Base-by-base conservation (phyloP, 2,888 invertebrate species). In the Amphimallon solstitiale region DNA sequence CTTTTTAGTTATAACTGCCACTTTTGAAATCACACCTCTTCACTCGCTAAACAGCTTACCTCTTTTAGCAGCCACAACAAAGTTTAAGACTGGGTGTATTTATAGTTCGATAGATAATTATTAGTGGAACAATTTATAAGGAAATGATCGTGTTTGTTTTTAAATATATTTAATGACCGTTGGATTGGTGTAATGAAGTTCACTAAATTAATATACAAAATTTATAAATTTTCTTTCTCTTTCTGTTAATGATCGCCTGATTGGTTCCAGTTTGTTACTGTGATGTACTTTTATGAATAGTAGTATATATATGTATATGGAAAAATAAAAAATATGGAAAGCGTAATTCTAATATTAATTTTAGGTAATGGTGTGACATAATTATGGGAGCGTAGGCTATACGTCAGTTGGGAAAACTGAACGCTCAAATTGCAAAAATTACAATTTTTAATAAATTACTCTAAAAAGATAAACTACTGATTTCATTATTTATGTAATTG, bases 211-310 rank as follows among this genome's bases (percentile, higher is more conserved):
- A 19, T 65, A 14, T 17, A 17, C 19, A 19, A 10, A 48, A 46
- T 63, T 37, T 63, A 63, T 52, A 43, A 59, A 67, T 56, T 65
- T 35, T 40, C 49, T 49, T 23, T 14, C 21, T 48, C n/a, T 63
- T 40, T 40, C 40, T 56, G 65, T 67, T 63, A 60, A 66, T 70
- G 6, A 29, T 29, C 29, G 5, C 29, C 66, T 48, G 70, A 75
- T 78, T 78, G 76, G 77, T 80, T 81, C 78, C 79, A 78, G 75
- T 80, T 79, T 76, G 73, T 79, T 80, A 78, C 80, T 80, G 81
- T 80, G 80, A 81, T 80, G 78, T 81, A 80, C 79, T 80, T 80
- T 77, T 78, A 79, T 78, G 75, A 79, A 76, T 51, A 51, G 5
- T 29, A 51, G 5, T 29, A 4, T 23, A 29, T 5, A 29, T 51